Evolutionary conservation across 2,797 vertebrate genomes (phyloP), one percentile per base, ranked within the genome.

Genomic region (Kryptolebias ocellatus): DNA sequence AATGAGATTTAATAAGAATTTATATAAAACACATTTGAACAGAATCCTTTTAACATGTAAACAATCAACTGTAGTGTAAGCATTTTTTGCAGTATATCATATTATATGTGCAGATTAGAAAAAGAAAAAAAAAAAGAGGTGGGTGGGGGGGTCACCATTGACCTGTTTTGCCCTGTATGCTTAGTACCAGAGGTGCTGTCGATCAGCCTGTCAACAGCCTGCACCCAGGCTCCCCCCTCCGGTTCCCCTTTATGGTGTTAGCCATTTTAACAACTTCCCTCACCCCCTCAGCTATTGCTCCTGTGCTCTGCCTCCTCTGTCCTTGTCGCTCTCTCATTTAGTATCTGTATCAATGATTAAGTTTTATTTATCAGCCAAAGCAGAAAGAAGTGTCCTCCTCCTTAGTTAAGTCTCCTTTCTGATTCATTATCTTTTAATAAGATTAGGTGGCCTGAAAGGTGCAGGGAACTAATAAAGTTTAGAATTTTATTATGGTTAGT

Each of bases 181-280:
- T 53, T 55, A 56, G 66, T 55, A 87, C 82, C 85, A 89, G 84
- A 74, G 84, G 82, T 78, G 84, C 88, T 82, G 83, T 91, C 89
- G 63, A 78, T 91, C 88, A 90, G 70, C 73, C 87, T 90, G 88
- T 91, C 90, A 90, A 60, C 88, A 87, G 67, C 67, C 42, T 73
- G 62, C 74, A 78, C 75, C 83, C 70, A 39, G 68, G 52, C 74
- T 80, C 78, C 71, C 75, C 62, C 73, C 69, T 55, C 67, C 72
- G 65, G 78, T 76, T 80, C 68, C 87, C 85, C 84, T 84, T 86
- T 86, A 85, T 81, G 83, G 86, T 74, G 83, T 80, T 67, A 81
- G 77, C 76, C 78, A 80, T 79, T 78, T 80, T 60, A 85, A 81
- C 81, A 69, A 67, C 60, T 20, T 39, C 55, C 31, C 47, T 37